These are phyloP conservation scores for Theonella swinhoei DNA, from an alignment of 37 sponge, comb jelly and placozoan species.

Conservation along the genomic window DNA sequence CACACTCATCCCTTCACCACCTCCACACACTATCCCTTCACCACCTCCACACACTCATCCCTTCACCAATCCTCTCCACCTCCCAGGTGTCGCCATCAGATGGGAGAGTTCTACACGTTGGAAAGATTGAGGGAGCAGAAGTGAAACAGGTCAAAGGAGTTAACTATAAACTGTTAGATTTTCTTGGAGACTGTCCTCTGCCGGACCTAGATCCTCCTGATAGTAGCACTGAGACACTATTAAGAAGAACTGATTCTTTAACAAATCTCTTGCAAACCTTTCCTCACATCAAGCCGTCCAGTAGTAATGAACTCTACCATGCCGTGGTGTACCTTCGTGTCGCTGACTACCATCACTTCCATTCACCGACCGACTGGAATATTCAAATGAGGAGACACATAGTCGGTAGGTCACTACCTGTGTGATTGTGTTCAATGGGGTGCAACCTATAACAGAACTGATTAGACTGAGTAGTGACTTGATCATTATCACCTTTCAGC, in stretches of 20 bases:
- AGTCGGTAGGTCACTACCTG: conserved; percentile 86
- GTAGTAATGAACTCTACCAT: conserved; percentile 60
- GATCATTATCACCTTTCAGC: too few species aligned
- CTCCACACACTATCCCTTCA: neutral
- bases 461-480: too few species aligned
- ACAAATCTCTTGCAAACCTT: neutral
- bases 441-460: too few species aligned
- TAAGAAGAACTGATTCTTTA: neutral
- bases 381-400: conserved; percentile 74
- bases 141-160: conserved; percentile 98
- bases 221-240: neutral
- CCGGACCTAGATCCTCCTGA: neutral
- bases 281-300: neutral
- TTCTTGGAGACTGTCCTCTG: conserved; percentile 59
- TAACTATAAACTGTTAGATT: conserved; percentile 69
- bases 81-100: conserved; percentile 89
- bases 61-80: neutral
- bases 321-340: conserved; percentile 89
- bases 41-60: neutral
- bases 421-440: too few species aligned
- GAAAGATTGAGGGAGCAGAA: conserved; percentile 48
- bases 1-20: neutral
- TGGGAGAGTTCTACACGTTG: conserved; percentile 89
- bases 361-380: conserved; percentile 89
- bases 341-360: conserved; percentile 97